Evolutionary conservation across 1,140 invertebrate genomes (phyloP), one percentile per base, ranked within the genome.

Genomic region (Zaprionus vittiger): DNA sequence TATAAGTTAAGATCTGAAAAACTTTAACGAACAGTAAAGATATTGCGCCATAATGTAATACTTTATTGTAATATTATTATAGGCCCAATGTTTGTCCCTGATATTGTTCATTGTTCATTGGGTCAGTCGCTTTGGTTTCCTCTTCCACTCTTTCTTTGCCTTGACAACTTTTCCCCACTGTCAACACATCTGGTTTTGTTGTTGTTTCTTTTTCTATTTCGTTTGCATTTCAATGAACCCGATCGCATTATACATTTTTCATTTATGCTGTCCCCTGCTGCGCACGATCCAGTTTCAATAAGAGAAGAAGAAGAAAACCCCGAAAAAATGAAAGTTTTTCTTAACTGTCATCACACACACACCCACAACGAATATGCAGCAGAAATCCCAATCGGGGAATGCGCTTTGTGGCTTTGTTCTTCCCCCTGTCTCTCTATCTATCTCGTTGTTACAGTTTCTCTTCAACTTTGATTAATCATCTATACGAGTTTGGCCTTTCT

Each of bases 191-290:
- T 44, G 1, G 11, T 28, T 59, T 52, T 37, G 31, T 34, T 34
- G 31, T 34, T 34, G 31, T 34, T 11, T 62, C n/a, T 52, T 24
- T 71, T 57, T 62, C 6, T 26, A 34, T 60, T 37, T 63, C n/a
- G 34, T 68, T 41, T 60, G 31, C 66, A 54, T 81, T 85, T 79
- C 67, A 85, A 76, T 81, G 76, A 84, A 76, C 65, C 73, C 75
- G 41, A 71, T 79, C 60, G 44, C 73, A 28, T 54, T 57, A 28
- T 41, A 20, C 38, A 64, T 63, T 59, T 75, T 77, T 65, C 71
- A 74, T 77, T 80, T 73, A 69, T 34, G 71, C 49, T 56, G 38
- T 37, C 71, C 70, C 68, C 63, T 59, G 64, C 71, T 54, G 75
- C 60, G 70, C 14, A 28, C 65, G 71, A 80, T 80, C 75, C 75